Base-by-base conservation (phyloP, 2,888 invertebrate genomes). In the Osedax frankpressi region DNA sequence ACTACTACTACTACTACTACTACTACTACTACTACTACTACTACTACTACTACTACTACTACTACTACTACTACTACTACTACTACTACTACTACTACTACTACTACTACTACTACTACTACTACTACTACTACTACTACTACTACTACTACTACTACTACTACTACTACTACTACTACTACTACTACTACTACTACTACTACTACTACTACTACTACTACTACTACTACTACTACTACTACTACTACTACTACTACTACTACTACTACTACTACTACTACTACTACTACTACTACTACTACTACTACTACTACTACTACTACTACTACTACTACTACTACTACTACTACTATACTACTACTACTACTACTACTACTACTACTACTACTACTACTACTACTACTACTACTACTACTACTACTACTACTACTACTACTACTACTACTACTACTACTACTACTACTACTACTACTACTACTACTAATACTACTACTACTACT, bases 151-250 rank as follows among this genome's bases (percentile, higher is more conserved):
- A 44, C 44, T 44, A 44, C 44, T 44, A 44, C 44, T 44, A 44
- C 44, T 44, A 44, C 44, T 44, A 44, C 44, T 44, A 44, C 44
- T 44, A 44, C 44, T 44, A 44, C 44, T 44, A 44, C 44, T 44
- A 44, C 44, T 72, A 73, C 73, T 73, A 73, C 73, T 73, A 73
- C 73, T 73, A 70, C 73, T 73, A 73, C 73, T 73, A 73, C 73
- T 73, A 73, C 73, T 73, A 68, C 70, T 73, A 73, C 73, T 73
- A 63, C 69, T 72, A 72, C 72, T 72, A 72, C 72, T 72, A 72
- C 72, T 72, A 72, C 72, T 72, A 63, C 72, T 72, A 72, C 72
- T 72, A 72, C 72, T 72, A 72, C 72, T 63, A 72, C 72, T 72
- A 63, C 72, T 72, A 63, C 72, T 72, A 63, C 72, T 72, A 72